Evolutionary conservation across 2,113 vertebrate genomes (phyloP).

Genomic region (Microcebus murinus): DNA sequence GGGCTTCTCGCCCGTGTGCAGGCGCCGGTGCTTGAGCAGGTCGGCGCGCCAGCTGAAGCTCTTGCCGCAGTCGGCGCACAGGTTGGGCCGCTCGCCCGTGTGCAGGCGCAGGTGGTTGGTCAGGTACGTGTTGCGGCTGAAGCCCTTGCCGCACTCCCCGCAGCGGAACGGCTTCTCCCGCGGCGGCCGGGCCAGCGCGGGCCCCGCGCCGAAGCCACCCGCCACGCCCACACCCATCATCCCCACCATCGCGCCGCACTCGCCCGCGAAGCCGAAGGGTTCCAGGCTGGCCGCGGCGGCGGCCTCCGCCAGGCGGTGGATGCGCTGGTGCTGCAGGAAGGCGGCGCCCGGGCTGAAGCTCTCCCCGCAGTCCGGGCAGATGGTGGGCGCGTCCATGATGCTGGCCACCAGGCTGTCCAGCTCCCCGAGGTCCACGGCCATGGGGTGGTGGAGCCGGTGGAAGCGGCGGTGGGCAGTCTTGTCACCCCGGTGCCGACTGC

Average conservation of each 20-base stretch:
- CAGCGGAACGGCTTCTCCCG: conserved; percentile 86
- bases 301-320: conserved; percentile 66
- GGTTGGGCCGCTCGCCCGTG: conserved; percentile 89
- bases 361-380: conserved; percentile 79
- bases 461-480: conserved; percentile 63
- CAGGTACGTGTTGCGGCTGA: conserved; percentile 86
- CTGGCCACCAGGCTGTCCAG: conserved; percentile 75
- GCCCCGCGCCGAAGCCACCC: conserved; percentile 29
- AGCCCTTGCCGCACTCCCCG: conserved; percentile 90
- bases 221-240: conserved; percentile 43
- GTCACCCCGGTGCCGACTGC: conserved; percentile 24
- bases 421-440: conserved; percentile 75
- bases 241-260: conserved; percentile 36
- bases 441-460: conserved; percentile 63
- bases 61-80: conserved; percentile 91
- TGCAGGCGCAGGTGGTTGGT: conserved; percentile 90
- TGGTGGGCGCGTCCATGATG: conserved; percentile 79
- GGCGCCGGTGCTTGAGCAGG: conserved; percentile 91
- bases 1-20: conserved; percentile 84
- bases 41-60: conserved; percentile 92
- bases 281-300: conserved; percentile 45
- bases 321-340: conserved; percentile 78
- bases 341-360: conserved; percentile 73
- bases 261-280: conserved; percentile 11
- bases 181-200: conserved; percentile 24